Percentiles rank a stretch among this genome's conserved stretches.
Conservation (phyloP, 2,888 invertebrate genomes). For the Graphium colonna region DNA sequence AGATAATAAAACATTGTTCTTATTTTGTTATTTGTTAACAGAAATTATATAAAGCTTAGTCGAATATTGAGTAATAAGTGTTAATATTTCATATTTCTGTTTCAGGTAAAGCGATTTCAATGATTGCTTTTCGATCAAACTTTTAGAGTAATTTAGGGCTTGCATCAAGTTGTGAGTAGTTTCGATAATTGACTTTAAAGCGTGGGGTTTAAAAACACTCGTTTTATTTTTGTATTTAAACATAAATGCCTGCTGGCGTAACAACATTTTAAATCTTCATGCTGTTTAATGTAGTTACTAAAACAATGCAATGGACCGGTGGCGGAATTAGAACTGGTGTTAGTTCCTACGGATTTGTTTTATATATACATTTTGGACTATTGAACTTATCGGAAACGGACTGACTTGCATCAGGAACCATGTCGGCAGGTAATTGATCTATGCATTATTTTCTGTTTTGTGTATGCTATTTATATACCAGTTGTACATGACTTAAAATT, state of each 20-base stretch:
- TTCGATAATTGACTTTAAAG: neutral
- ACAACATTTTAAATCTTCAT: neutral
- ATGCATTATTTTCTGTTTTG: neutral
- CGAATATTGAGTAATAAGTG: no score
- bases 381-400: slow-evolving; percentile 30
- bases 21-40: no score
- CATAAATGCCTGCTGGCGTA: no score
- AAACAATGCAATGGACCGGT: slow-evolving; percentile 68
- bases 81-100: no score
- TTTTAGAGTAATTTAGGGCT: slow-evolving; percentile 2
- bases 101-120: slow-evolving; percentile 15
- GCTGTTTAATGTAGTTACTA: slow-evolving; percentile 43
- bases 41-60: no score
- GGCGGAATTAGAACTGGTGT: slow-evolving; percentile 42
- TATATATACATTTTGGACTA: neutral
- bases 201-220: neutral
- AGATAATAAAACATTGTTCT: no score
- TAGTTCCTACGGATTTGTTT: slow-evolving; percentile 13
- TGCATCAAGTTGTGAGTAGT: neutral
- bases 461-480: neutral
- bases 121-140: neutral
- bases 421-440: slow-evolving; percentile 65
- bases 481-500: neutral
- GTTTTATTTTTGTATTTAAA: neutral
- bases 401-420: slow-evolving; percentile 41